Conservation (phyloP, 2,113 vertebrate species). For the Glaucidium brasilianum region DNA sequence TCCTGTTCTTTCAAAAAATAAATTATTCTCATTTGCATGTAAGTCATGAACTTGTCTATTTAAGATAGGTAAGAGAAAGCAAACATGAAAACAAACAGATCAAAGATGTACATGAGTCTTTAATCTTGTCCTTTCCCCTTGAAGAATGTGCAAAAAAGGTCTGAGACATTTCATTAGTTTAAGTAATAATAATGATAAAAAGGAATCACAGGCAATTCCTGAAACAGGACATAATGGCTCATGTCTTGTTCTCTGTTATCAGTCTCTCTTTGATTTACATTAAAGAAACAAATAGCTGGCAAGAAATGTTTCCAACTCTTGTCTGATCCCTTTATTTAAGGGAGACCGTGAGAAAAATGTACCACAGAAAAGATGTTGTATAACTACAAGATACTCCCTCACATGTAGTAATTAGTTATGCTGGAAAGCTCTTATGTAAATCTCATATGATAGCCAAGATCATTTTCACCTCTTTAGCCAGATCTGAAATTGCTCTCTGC, state of each 20-base stretch:
- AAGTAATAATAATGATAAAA: slow-evolving; percentile 30
- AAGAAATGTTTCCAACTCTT: background rate
- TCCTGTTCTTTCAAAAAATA: background rate
- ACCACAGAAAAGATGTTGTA: background rate
- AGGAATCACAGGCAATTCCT: background rate
- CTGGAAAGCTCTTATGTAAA: background rate
- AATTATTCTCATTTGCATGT: background rate
- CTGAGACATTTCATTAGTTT: slow-evolving; percentile 30
- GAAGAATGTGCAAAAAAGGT: background rate
- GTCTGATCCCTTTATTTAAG: background rate
- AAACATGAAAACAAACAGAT: slow-evolving; percentile 44
- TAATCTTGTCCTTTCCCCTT: slow-evolving; percentile 47
- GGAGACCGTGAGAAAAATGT: background rate
- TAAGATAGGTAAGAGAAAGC: slow-evolving; percentile 20
- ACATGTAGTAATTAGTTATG: background rate
- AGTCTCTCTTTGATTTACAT: slow-evolving; percentile 37
- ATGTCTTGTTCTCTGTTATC: slow-evolving; percentile 9
- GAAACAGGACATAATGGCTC: background rate
- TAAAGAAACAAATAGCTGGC: slow-evolving; percentile 18
- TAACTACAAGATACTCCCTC: background rate
- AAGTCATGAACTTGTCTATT: background rate
- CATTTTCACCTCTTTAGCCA: background rate
- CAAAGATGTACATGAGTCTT: slow-evolving; percentile 37
- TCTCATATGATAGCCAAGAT: background rate
- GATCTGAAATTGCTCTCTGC: background rate